Evolutionary conservation across 2,888 invertebrate genomes (phyloP).

Genomic region (Leptinotarsa juncta): DNA sequence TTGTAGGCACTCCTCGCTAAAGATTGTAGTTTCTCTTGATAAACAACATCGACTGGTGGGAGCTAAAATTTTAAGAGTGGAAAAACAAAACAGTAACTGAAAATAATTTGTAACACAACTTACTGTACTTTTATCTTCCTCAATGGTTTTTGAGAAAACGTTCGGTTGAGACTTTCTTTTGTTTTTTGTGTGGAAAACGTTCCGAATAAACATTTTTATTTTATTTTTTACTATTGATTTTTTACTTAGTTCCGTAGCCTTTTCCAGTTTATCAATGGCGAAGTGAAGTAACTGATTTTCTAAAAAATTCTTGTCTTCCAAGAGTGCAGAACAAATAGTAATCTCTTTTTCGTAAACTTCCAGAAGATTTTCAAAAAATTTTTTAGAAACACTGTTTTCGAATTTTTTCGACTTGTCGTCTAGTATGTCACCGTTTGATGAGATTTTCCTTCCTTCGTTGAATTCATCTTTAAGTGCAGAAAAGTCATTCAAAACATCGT

Average conservation of each 20-base stretch:
- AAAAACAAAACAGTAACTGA: not conserved
- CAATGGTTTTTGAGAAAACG: not conserved
- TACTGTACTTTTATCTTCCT: not conserved
- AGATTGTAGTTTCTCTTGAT: slow-evolving; percentile 41
- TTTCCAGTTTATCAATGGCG: not conserved
- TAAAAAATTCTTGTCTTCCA: slow-evolving; percentile 43
- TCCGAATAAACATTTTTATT: slow-evolving; percentile 20
- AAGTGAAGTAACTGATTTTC: slow-evolving; percentile 35
- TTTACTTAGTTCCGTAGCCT: slow-evolving; percentile 22
- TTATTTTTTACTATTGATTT: slow-evolving; percentile 15
- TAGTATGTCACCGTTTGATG: slow-evolving; percentile 5
- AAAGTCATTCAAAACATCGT: not conserved
- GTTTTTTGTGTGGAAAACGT: slow-evolving; percentile 21
- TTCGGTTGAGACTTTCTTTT: not conserved
- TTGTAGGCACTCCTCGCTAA: slow-evolving; percentile 44
- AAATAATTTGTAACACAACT: not conserved
- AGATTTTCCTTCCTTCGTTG: not conserved
- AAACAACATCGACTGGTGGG: slow-evolving; percentile 27
- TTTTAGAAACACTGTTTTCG: slow-evolving; percentile 34
- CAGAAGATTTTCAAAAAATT: slow-evolving; percentile 45
- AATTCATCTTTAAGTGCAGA: not conserved
- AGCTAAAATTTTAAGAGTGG: slow-evolving; percentile 14
- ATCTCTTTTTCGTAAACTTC: slow-evolving; percentile 48
- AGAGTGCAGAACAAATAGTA: slow-evolving; percentile 39
- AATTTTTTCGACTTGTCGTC: slow-evolving; percentile 15